Evolutionary conservation across 2,888 invertebrate species (phyloP).

Genomic region (Eupithecia inturbata): DNA sequence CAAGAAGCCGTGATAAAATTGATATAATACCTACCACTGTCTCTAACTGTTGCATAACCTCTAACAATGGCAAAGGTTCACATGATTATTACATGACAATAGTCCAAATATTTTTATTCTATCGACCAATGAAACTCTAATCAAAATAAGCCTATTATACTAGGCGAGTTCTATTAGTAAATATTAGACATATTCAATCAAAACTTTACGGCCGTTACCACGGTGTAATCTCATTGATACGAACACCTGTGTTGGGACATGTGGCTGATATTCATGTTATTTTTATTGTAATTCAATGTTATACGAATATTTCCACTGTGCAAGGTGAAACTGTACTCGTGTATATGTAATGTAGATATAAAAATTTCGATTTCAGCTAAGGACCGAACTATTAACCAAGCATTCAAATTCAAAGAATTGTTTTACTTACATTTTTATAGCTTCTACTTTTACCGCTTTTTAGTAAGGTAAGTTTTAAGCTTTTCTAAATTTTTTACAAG

Average conservation of each 20-base stretch:
- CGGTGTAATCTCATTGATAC: constrained; percentile 54
- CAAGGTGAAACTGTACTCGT: constrained; percentile 5
- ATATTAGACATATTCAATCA: constrained; percentile 62
- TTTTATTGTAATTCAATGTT: constrained; percentile 22
- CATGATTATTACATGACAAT: constrained; percentile 38
- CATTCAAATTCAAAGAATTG: not conserved
- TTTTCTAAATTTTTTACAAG: not conserved
- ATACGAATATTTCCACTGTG: constrained; percentile 10
- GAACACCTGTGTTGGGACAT: constrained; percentile 52
- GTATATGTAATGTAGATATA: not conserved
- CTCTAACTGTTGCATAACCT: constrained; percentile 25
- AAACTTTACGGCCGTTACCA: constrained; percentile 63
- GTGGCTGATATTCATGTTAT: constrained; percentile 33
- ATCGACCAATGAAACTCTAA: constrained; percentile 57
- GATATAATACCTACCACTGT: constrained; percentile 7
- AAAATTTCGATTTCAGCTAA: not conserved
- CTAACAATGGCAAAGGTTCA: constrained; percentile 24
- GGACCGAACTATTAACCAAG: not conserved
- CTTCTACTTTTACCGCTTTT: not conserved
- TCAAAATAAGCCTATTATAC: constrained; percentile 69
- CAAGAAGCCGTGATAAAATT: constrained; percentile 8
- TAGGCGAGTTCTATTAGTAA: constrained; percentile 70
- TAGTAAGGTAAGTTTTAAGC: not conserved
- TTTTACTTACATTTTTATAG: not conserved
- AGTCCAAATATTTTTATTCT: constrained; percentile 68